Evolutionary conservation across 2,888 invertebrate species (phyloP).

Genomic region (Sericinus montela): DNA sequence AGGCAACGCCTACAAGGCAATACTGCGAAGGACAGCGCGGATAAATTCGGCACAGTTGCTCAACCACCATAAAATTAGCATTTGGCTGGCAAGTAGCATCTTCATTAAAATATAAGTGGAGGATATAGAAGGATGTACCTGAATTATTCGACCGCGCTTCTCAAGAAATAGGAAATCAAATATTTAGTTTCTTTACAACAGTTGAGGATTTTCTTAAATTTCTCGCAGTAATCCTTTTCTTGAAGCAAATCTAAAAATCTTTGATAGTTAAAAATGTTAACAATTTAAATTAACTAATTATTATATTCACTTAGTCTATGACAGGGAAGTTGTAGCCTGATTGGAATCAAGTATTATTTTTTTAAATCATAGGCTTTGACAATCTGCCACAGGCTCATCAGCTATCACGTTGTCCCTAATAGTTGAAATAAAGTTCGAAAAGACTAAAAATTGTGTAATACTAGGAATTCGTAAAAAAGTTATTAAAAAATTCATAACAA

Average conservation of each 20-base stretch:
- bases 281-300: conserved; percentile 13
- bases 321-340: too few relatives aligned
- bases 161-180: conserved; percentile 45
- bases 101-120: conserved; percentile 64
- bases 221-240: conserved; percentile 10
- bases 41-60: conserved; percentile 72
- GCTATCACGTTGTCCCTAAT: too few relatives aligned
- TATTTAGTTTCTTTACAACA: conserved; percentile 34
- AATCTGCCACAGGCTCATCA: too few relatives aligned
- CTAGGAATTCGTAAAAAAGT: too few relatives aligned
- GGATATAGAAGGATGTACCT: conserved; percentile 56
- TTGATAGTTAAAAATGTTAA: conserved; percentile 8
- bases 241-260: conserved; percentile 18
- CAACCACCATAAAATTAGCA: conserved; percentile 80
- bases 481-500: too few relatives aligned
- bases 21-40: conserved; percentile 67
- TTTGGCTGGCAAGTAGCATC: conserved; percentile 72
- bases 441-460: too few relatives aligned
- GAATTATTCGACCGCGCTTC: conserved; percentile 70
- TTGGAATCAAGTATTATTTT: too few relatives aligned
- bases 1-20: conserved; percentile 69
- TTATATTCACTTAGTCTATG: too few relatives aligned
- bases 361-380: too few relatives aligned
- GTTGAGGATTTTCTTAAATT: conserved; percentile 28
- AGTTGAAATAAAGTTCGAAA: too few relatives aligned